phyloP scores from a whole-genome alignment of 2,888 invertebrate species.

The Strigamia transsilvanica region DNA sequence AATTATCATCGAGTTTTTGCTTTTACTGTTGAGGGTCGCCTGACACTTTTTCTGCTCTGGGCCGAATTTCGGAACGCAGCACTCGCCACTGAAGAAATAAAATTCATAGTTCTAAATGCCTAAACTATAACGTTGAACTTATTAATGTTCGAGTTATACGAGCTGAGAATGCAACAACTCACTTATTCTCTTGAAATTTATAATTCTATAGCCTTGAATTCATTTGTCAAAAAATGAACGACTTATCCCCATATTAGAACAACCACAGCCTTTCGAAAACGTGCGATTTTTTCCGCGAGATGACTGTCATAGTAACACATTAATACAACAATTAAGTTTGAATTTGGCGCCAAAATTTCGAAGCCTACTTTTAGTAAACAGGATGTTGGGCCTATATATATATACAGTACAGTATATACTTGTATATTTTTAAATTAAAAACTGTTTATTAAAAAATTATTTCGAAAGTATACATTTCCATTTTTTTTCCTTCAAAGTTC shows the following conservation, averaged over 20 bases:
- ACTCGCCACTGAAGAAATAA: conserved; percentile 23
- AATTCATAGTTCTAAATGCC: conserved; percentile 30
- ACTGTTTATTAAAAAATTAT: not conserved
- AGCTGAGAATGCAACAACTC: not conserved
- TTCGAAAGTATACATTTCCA: not conserved
- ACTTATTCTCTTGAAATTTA: not conserved
- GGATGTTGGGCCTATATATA: no score
- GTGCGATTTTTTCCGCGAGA: not conserved
- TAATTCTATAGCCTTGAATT: not conserved
- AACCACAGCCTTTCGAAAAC: not conserved
- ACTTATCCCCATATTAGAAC: conserved; percentile 4
- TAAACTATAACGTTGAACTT: not conserved
- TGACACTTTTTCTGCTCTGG: not conserved
- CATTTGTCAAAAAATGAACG: not conserved
- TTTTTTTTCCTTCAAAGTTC: not conserved
- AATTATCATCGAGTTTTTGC: no score
- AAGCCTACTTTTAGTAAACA: no score
- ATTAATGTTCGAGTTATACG: not conserved
- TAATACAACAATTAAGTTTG: not conserved
- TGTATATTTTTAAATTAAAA: no score
- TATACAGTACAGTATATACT: no score
- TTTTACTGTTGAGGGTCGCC: not conserved
- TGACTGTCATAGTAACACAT: not conserved
- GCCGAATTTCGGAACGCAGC: conserved; percentile 18
- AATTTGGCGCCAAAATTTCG: not conserved